Evolutionary conservation across 2,797 vertebrate genomes (phyloP), one percentile per base, ranked within the genome.

Genomic region (Thaleichthys pacificus): DNA sequence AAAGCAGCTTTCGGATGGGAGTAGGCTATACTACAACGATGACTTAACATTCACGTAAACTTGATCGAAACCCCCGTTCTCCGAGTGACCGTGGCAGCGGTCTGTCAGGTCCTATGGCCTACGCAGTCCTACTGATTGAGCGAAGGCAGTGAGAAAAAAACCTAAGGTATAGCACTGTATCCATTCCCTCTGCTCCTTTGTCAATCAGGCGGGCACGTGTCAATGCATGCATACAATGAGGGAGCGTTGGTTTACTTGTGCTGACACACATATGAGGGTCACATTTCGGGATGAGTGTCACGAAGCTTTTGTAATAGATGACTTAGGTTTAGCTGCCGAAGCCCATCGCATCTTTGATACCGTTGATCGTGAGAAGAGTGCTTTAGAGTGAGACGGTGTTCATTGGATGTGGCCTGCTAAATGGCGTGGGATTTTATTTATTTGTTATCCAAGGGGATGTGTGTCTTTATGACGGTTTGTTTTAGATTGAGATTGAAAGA

Each of bases 161-260:
- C 30, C 71, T 81, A 80, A 84, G 87, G 80, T 87, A 80, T 86
- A 83, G 8, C 8, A 42, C 38, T 42, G 78, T 76, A 70, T 86
- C 67, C 54, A 35, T 61, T 68, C 61, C 62, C 30, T 56, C 47
- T 60, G 81, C 30, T 58, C 66, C 77, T 85, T 85, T 89, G 85
- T 89, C 72, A 76, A 22, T 65, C 78, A 79, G 82, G 22, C 76
- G 77, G 54, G 66, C 58, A 24, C 71, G 68, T 84, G 70, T 84
- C 65, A 75, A 54, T 84, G 78, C 65, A 81, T 61, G 75, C 62
- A 72, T 76, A 87, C 88, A 89, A 87, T 78, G 81, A 76, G 57
- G 74, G 67, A 86, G 89, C 88, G 61, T 86, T 91, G 85, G 87
- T 86, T 91, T 89, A 87, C 89, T 68, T 77, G 77, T 78, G 67